These are phyloP conservation scores for Psephotus haematonotus DNA, from an alignment of 2,113 vertebrate genomes.

Conservation along the genomic window DNA sequence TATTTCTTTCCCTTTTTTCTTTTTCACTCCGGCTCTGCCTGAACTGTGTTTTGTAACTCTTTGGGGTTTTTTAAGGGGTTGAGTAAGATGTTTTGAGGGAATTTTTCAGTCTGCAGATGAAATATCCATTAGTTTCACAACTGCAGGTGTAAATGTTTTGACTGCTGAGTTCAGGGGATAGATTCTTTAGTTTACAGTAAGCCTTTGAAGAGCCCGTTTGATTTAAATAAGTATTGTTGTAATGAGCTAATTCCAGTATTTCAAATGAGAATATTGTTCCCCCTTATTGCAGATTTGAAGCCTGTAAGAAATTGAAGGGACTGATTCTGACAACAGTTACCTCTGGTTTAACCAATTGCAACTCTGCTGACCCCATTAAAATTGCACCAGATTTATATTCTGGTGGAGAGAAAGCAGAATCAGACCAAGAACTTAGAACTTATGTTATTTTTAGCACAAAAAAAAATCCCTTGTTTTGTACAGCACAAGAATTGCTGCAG, in stretches of 20 bases:
- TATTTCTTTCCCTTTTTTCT: neutral
- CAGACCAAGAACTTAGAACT: neutral
- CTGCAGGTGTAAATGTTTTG: slow-evolving; percentile 5
- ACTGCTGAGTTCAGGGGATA: neutral
- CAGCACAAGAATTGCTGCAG: slow-evolving; percentile 53
- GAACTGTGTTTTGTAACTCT: neutral
- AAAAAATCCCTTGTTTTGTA: slow-evolving; percentile 48
- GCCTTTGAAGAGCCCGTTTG: neutral
- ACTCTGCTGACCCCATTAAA: neutral
- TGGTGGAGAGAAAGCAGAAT: neutral
- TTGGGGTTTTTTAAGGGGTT: neutral
- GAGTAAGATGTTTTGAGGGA: neutral
- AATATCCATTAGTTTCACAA: slow-evolving; percentile 19
- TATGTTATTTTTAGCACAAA: slow-evolving; percentile 28
- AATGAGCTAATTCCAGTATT: neutral
- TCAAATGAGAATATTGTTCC: neutral
- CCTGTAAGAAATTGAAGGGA: neutral
- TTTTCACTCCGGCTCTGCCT: neutral
- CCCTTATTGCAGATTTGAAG: neutral
- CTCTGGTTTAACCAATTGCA: neutral
- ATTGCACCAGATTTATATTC: neutral
- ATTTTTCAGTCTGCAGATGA: neutral
- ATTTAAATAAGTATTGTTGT: neutral
- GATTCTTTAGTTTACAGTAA: neutral
- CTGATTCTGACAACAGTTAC: neutral